These are phyloP conservation scores for Drosophila sp. DNA, from an alignment of 1,140 invertebrate species.

Conservation along the genomic window DNA sequence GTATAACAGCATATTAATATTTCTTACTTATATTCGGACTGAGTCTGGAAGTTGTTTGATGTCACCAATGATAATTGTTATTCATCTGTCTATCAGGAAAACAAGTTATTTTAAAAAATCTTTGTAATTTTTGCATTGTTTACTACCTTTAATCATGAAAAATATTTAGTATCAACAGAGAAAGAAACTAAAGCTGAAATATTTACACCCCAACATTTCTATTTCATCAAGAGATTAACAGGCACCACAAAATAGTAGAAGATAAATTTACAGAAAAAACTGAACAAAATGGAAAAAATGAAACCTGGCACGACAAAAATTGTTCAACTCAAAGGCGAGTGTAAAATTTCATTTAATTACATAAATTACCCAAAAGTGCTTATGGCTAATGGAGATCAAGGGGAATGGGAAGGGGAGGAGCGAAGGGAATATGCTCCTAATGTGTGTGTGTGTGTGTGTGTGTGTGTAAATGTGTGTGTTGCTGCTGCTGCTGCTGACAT, in stretches of 20 bases:
- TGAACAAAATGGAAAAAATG: constrained; percentile 8
- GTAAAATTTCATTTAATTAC: constrained; percentile 81
- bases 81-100: too few species aligned
- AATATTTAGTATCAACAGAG: constrained; percentile 2
- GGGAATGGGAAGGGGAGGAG: not conserved
- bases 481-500: constrained; percentile 46
- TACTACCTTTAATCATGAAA: too few species aligned
- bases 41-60: too few species aligned
- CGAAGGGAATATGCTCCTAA: constrained; percentile 9
- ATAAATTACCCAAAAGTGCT: constrained; percentile 63
- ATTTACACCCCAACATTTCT: constrained; percentile 40
- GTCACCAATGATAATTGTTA: too few species aligned
- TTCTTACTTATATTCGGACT: too few species aligned
- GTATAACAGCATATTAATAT: too few species aligned
- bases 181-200: not conserved
- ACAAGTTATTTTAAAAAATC: too few species aligned
- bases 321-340: constrained; percentile 31
- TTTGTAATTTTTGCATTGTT: too few species aligned
- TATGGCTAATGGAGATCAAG: constrained; percentile 43
- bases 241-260: constrained; percentile 16
- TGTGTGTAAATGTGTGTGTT: constrained; percentile 16
- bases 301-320: constrained; percentile 34
- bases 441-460: constrained; percentile 25
- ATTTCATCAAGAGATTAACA: constrained; percentile 76
- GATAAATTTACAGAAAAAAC: not conserved